Evolutionary conservation across 2,888 invertebrate species (phyloP).

Genomic region (Megastigmus dorsalis): DNA sequence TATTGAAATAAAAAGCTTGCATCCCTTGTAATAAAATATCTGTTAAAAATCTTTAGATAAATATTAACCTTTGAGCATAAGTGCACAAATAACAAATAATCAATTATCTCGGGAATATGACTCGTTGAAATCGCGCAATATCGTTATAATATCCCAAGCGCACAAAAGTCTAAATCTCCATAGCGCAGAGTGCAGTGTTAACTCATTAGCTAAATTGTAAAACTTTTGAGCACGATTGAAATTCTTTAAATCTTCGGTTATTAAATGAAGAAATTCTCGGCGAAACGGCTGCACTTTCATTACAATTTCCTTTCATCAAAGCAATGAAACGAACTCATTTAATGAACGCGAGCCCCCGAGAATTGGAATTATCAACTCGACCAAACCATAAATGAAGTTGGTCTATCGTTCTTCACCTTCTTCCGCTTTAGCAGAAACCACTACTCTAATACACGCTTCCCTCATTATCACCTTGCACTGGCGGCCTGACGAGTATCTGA

Average conservation of each 20-base stretch:
- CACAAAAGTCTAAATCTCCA: too few species aligned
- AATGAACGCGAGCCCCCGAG: constrained; percentile 58
- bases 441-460: constrained; percentile 26
- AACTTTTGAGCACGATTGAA: not conserved
- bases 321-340: constrained; percentile 61
- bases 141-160: too few species aligned
- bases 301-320: constrained; percentile 14
- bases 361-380: constrained; percentile 37
- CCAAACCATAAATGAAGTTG: constrained; percentile 44
- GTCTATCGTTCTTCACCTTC: constrained; percentile 27
- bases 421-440: constrained; percentile 8
- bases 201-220: not conserved
- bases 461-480: constrained; percentile 32
- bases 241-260: not conserved
- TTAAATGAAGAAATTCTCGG: constrained; percentile 6
- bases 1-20: too few species aligned
- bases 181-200: too few species aligned
- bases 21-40: too few species aligned
- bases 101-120: too few species aligned
- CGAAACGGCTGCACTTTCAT: not conserved
- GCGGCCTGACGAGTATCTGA: too few species aligned
- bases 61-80: too few species aligned
- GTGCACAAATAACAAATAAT: too few species aligned
- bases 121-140: too few species aligned
- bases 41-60: too few species aligned